Percentiles rank a stretch among this genome's conserved stretches.
phyloP scores from a whole-genome alignment of 92 coral and sea anemone genomes.

The Zoanthus gigantus region DNA sequence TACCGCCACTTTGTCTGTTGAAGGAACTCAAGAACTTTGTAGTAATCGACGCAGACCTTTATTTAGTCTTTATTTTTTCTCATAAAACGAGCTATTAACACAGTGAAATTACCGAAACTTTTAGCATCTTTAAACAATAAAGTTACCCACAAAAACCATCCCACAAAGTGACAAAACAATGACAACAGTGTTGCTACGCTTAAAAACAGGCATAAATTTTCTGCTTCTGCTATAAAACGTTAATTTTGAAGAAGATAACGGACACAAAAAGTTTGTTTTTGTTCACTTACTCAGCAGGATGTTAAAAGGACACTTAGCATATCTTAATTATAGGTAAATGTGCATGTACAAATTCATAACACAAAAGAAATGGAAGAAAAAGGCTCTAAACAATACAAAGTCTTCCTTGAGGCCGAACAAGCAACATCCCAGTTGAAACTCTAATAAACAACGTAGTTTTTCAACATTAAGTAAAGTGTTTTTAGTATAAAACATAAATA shows the following conservation, averaged over 20 bases:
- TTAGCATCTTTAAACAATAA: slow-evolving; percentile 8
- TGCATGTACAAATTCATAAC: neutral
- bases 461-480: neutral
- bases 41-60: neutral
- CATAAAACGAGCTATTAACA: slow-evolving; percentile 24
- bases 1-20: slow-evolving; percentile 9
- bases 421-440: neutral
- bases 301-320: neutral
- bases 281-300: neutral
- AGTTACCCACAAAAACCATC: neutral
- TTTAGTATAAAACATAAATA: neutral
- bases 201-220: neutral
- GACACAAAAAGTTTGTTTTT: slow-evolving; percentile 9
- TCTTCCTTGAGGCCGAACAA: slow-evolving; percentile 1
- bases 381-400: slow-evolving; percentile 12
- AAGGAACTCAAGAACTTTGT: slow-evolving; percentile 14
- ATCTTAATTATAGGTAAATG: neutral
- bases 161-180: slow-evolving; percentile 21
- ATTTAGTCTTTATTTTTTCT: slow-evolving; percentile 6
- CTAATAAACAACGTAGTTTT: neutral
- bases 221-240: neutral
- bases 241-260: neutral
- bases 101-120: slow-evolving; percentile 26
- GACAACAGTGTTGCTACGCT: slow-evolving; percentile 29
- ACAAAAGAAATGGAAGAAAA: slow-evolving; percentile 16